These are phyloP conservation scores for Pangasius sanitwongsei DNA, from an alignment of 2,797 vertebrate species.

Conservation along the genomic window DNA sequence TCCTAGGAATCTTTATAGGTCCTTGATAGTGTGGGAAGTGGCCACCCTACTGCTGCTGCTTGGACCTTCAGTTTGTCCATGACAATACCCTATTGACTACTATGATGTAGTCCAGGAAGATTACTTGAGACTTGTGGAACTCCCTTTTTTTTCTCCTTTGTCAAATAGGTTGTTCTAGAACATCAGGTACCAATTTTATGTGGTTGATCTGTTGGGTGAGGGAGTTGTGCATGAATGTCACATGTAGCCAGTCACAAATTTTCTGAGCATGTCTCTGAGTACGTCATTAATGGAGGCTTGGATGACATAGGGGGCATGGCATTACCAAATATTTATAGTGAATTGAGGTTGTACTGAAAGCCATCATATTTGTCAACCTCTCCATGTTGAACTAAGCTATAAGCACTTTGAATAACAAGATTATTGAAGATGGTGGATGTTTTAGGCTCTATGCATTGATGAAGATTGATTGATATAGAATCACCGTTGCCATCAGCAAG, in stretches of 20 bases:
- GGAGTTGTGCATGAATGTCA: neutral
- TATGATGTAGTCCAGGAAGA: neutral
- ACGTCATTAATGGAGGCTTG: neutral
- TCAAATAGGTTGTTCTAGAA: neutral
- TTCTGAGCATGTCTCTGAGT: neutral
- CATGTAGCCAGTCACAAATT: neutral
- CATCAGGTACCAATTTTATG: too few species aligned
- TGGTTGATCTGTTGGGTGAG: too few species aligned
- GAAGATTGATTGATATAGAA: neutral
- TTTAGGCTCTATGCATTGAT: neutral
- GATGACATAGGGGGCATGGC: neutral
- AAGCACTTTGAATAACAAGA: neutral
- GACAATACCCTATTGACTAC: neutral
- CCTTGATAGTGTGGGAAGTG: neutral
- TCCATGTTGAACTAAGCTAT: too few species aligned
- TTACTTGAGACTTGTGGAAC: neutral
- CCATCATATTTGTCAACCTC: too few species aligned
- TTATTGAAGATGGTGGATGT: neutral
- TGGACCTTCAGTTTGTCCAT: neutral
- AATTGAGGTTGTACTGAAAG: too few species aligned
- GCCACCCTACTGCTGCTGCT: too few species aligned
- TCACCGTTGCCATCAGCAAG: neutral
- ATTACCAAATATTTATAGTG: neutral
- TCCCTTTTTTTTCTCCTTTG: neutral
- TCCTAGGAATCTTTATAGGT: neutral